A percentile compares a stretch with the other conserved stretches of the same genome.
Conservation (phyloP, 2,888 invertebrate genomes). For the Andrena flavipes region DNA sequence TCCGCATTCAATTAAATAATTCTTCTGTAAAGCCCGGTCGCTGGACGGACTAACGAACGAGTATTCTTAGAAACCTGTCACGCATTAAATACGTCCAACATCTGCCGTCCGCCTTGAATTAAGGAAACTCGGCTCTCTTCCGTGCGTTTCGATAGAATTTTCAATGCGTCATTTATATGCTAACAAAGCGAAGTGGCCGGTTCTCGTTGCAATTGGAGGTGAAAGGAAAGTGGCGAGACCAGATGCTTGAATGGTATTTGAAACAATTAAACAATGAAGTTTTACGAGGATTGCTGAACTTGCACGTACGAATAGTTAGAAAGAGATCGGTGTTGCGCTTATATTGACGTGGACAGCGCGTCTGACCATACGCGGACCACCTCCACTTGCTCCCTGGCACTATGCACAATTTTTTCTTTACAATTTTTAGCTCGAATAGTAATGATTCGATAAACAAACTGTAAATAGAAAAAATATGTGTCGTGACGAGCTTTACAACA, state of each 20-base stretch:
- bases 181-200: background rate
- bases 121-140: background rate
- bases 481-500: too few species aligned
- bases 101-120: background rate
- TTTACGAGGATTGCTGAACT: too few species aligned
- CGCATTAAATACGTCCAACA: constrained; percentile 30
- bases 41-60: constrained; percentile 47
- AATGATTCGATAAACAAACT: too few species aligned
- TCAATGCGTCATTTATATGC: background rate
- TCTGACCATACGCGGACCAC: background rate
- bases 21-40: constrained; percentile 43
- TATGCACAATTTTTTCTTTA: too few species aligned
- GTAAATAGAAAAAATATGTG: too few species aligned
- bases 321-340: too few species aligned
- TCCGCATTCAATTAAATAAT: constrained; percentile 56
- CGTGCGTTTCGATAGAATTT: background rate
- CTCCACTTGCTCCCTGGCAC: background rate
- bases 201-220: too few species aligned
- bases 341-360: background rate
- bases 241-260: too few species aligned
- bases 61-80: constrained; percentile 45
- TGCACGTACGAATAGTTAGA: too few species aligned
- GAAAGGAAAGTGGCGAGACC: too few species aligned
- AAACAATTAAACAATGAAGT: too few species aligned
- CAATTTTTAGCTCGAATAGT: too few species aligned